Conservation (phyloP, 2,113 vertebrate genomes). For the Bothrops jararaca region DNA sequence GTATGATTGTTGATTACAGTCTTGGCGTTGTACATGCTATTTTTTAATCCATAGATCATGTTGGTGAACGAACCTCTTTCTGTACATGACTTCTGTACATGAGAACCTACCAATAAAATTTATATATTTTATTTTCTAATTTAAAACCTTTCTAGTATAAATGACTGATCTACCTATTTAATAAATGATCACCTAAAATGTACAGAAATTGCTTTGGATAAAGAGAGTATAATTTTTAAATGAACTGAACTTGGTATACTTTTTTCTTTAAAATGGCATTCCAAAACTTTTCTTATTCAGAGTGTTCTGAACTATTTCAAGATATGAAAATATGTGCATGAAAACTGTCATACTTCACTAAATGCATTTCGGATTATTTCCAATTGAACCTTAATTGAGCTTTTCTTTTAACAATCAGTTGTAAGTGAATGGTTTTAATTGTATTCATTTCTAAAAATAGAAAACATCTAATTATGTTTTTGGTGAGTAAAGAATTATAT, state of each 20-base stretch:
- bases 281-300: not conserved
- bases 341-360: not conserved
- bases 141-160: not conserved
- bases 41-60: not conserved
- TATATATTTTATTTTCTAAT: not conserved
- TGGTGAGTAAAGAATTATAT: not conserved
- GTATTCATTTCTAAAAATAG: not conserved
- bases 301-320: not conserved
- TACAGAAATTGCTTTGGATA: not conserved
- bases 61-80: not conserved
- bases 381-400: not conserved
- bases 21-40: not conserved
- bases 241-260: not conserved
- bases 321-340: not conserved
- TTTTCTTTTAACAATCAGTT: not conserved
- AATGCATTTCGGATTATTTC: constrained; percentile 1
- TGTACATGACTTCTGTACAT: not conserved
- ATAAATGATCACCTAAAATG: not conserved
- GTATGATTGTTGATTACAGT: not conserved
- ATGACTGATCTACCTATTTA: not conserved
- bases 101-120: not conserved
- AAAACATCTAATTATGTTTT: not conserved
- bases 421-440: constrained; percentile 1
- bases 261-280: not conserved
- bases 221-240: not conserved